Base-by-base conservation (phyloP, 1,140 invertebrate species). In the Caenorhabditis inopinata region DNA sequence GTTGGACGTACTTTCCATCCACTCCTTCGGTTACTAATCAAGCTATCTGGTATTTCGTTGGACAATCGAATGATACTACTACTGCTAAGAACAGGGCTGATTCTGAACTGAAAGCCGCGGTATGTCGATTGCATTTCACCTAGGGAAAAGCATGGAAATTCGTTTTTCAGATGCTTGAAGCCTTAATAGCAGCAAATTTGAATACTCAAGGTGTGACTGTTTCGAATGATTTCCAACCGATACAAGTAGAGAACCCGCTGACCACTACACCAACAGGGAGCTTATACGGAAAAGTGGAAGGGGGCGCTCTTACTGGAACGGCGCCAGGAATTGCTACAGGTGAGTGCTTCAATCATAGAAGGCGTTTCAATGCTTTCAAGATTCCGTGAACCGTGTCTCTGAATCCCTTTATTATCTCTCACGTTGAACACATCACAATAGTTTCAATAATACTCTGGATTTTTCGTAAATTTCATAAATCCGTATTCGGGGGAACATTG, bases 221-320 rank as follows among this genome's bases (percentile, higher is more conserved):
- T 46, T 35, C 76, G 0, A 78, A 58, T 62, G 49, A 51, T 18
- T 58, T 78, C 53, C 76, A 78, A 27, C 32, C 35, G 21, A 46
- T 78, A 42, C 47, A 78, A 53, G 51, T 78, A 14, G 76, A 78
- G 42, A 78, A 78, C 42, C 76, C 76, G 38, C 49, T 23, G 23
- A 47, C 45, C 1, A 78, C 76, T 11, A 78, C 53, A 16, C 49
- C 49, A 78, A 53, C 53, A 4, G 76, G 42, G 32, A 51, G 49
- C 25, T 42, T 78, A 14, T 78, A 78, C 53, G 76, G 76, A 78
- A 78, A 78, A 35, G 76, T 78, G 0, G 76, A 78, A 68, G 76
- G 35, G 25, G 76, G 76, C 62, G 76, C 76, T 21, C 35, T 78
- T 12, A 38, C 42, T 6, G n/a, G n/a, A 1, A 78, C 76, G 4